phyloP scores from a whole-genome alignment of 2,888 invertebrate species.

The Leptinotarsa tumamoca region DNA sequence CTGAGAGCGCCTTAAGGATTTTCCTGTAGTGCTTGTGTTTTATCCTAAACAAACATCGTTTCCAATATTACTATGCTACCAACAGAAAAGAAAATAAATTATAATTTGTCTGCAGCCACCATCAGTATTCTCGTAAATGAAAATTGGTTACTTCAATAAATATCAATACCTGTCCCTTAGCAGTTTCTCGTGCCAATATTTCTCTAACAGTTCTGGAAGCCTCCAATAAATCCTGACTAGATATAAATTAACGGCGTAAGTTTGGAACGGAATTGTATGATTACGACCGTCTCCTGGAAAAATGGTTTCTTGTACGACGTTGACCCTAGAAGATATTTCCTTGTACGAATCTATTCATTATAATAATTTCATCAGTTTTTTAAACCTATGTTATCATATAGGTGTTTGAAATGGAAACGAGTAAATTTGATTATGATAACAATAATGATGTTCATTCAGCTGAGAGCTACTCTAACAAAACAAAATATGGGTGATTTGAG shows the following conservation, averaged over 20 bases:
- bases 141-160: slow-evolving; percentile 56
- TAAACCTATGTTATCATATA: not conserved
- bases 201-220: slow-evolving; percentile 49
- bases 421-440: not conserved
- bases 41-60: no score
- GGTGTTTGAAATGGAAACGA: not conserved
- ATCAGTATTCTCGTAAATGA: slow-evolving; percentile 51
- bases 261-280: slow-evolving; percentile 22
- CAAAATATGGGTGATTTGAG: not conserved
- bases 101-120: slow-evolving; percentile 19
- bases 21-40: no score
- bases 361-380: not conserved
- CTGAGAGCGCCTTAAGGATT: no score
- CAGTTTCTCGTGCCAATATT: slow-evolving; percentile 50
- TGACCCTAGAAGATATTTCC: not conserved
- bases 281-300: not conserved
- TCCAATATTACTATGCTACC: not conserved
- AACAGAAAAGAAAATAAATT: slow-evolving; percentile 5
- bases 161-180: slow-evolving; percentile 57
- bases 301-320: not conserved
- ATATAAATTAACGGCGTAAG: slow-evolving; percentile 31
- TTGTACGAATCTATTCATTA: no score
- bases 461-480: not conserved
- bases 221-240: slow-evolving; percentile 49
- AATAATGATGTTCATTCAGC: not conserved